Evolutionary conservation across 1,140 invertebrate species (phyloP), one percentile per base, ranked within the genome.

Genomic region (Trichomalopsis sarcophagae): DNA sequence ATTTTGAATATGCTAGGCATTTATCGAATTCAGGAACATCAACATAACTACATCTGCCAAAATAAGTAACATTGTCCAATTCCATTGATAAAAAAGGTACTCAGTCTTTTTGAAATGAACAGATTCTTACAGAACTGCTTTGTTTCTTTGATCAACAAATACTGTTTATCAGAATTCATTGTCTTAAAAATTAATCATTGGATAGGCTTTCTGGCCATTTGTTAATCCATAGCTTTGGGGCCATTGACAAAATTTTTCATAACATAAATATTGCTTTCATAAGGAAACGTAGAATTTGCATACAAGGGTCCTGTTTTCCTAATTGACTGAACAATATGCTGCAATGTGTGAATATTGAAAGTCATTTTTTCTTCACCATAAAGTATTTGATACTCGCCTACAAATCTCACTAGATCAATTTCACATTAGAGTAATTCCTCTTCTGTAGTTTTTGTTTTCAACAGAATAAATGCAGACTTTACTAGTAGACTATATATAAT

Each of bases 381-480:
- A 7, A 82, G 30, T 6, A 74, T 74, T 84, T 87, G 74, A 74
- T n/a, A 84, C 10, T 74, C 36, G 23, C 33, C 40, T n/a, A 87
- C 84, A 83, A 86, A 87, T 79, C 75, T 71, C 75, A 86, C 82
- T n/a, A 86, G 75, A 86, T 89, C 40, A 44, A 78, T 23, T 85
- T 89, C 87, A 62, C 85, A 87, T 74, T 86, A 3, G 33, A 82
- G 21, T 50, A 89, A 81, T 40, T 87, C 84, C 33, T 81, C 47
- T 71, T 87, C 74, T 27, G 85, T 81, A 71, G 87, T 88, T 73
- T 86, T 10, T 50, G 84, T 55, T 75, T 79, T 27, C 44, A 89
- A 62, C 47, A 89, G 74, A 68, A 47, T 87, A 76, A 87, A 84
- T 10, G 87, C 62, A 78, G 40, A 81, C 55, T 86, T 87, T 9